Evolutionary conservation across 1,140 invertebrate species (phyloP).

Genomic region (Drosophila nikananu): DNA sequence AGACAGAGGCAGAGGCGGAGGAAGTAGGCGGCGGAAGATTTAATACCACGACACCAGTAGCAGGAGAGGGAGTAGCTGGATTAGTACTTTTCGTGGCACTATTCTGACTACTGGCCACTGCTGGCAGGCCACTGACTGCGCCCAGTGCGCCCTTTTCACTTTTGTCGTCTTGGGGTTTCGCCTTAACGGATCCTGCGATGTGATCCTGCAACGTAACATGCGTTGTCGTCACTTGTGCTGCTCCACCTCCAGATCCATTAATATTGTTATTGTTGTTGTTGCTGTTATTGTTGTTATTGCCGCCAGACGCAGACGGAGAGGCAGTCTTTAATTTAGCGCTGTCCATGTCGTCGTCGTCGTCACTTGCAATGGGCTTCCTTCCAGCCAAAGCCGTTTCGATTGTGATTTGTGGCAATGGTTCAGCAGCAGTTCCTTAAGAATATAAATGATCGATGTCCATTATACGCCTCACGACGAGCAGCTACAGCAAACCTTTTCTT

Average conservation of each 20-base stretch:
- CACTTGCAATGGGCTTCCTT: constrained; percentile 12
- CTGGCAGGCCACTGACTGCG: not conserved
- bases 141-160: constrained; percentile 7
- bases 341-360: constrained; percentile 56
- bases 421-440: constrained; percentile 24
- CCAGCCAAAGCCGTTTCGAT: constrained; percentile 13
- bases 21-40: constrained; percentile 37
- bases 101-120: constrained; percentile 2
- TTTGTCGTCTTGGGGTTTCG: constrained; percentile 23
- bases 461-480: constrained; percentile 18
- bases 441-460: constrained; percentile 35
- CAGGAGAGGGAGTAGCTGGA: not conserved
- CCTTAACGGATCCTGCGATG: constrained; percentile 12
- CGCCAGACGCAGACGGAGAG: constrained; percentile 32
- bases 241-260: constrained; percentile 19
- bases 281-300: constrained; percentile 4
- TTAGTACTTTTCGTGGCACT: constrained; percentile 8
- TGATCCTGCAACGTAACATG: constrained; percentile 27
- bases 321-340: constrained; percentile 40
- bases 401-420: constrained; percentile 20
- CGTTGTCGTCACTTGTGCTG: constrained; percentile 24
- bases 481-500: constrained; percentile 30
- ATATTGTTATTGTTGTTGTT: constrained; percentile 27
- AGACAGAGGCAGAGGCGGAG: not conserved
- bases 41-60: constrained; percentile 14